Conservation (phyloP, 1,140 invertebrate genomes). For the Aphidius gifuensis region DNA sequence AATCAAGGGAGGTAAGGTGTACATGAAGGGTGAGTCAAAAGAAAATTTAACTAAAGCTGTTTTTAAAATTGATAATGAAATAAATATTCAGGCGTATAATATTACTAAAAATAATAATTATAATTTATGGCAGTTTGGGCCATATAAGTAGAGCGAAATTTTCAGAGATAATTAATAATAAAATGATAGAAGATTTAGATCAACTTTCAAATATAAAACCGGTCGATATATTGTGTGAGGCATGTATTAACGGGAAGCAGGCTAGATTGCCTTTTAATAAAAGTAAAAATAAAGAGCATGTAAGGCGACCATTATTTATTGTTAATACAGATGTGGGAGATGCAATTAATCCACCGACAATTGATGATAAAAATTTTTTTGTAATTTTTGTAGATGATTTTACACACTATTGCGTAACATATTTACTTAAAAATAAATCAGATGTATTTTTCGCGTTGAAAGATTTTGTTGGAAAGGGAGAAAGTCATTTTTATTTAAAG, state of each 20-base stretch:
- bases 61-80: no score
- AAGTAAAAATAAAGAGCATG: neutral
- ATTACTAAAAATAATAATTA: neutral
- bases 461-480: constrained; percentile 8
- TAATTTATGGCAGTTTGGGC: constrained; percentile 10
- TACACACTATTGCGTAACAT: constrained; percentile 25
- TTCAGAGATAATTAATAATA: constrained; percentile 9
- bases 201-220: constrained; percentile 24
- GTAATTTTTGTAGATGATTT: constrained; percentile 21
- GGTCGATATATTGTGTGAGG: constrained; percentile 44
- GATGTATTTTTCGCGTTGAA: constrained; percentile 19
- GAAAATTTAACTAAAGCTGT: no score
- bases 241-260: constrained; percentile 50
- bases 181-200: constrained; percentile 8
- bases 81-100: no score
- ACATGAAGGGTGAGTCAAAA: neutral
- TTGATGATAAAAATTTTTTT: constrained; percentile 14
- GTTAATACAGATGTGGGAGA: constrained; percentile 7
- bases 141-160: constrained; percentile 5
- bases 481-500: constrained; percentile 6
- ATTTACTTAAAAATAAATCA: constrained; percentile 22
- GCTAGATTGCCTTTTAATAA: constrained; percentile 30
- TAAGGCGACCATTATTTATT: constrained; percentile 1
- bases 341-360: constrained; percentile 16
- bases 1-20: neutral